Percentiles rank a stretch among this genome's conserved stretches.
Evolutionary conservation across 2,113 vertebrate species (phyloP).

Genomic region (Cottus gobio): DNA sequence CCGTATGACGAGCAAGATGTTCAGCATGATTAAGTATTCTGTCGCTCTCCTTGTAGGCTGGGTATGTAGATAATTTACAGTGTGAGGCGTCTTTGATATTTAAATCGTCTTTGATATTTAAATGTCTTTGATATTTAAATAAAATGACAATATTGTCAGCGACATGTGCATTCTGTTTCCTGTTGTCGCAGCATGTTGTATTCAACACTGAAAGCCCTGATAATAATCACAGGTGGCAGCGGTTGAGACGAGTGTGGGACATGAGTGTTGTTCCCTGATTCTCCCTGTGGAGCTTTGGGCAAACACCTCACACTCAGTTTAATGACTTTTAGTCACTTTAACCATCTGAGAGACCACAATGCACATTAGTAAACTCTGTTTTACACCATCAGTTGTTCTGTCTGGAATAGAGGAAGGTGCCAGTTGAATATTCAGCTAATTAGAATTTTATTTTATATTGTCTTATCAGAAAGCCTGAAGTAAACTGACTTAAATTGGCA

Average conservation of each 20-base stretch:
- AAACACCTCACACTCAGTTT: constrained; percentile 8
- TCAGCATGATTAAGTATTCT: not conserved
- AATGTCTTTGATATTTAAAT: not conserved
- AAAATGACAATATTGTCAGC: not conserved
- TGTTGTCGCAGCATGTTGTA: not conserved
- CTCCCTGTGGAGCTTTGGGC: not conserved
- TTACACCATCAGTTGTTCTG: not conserved
- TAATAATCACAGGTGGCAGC: constrained; percentile 32
- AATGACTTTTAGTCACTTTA: constrained; percentile 15
- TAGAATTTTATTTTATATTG: not conserved
- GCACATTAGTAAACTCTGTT: not conserved
- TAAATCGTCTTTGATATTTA: not conserved
- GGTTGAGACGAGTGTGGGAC: constrained; percentile 7
- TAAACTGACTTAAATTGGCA: not conserved
- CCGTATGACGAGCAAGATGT: not conserved
- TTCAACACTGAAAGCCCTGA: constrained; percentile 15
- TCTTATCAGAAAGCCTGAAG: not conserved
- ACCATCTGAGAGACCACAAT: constrained; percentile 4
- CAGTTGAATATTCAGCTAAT: not conserved
- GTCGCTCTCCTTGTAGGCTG: not conserved
- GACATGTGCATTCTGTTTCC: constrained; percentile 3
- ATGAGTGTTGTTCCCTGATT: not conserved
- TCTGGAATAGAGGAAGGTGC: not conserved
- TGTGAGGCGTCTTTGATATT: not conserved
- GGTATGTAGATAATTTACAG: not conserved